phyloP scores from a whole-genome alignment of 2,113 vertebrate species.

The Chlamydotis undulata region DNA sequence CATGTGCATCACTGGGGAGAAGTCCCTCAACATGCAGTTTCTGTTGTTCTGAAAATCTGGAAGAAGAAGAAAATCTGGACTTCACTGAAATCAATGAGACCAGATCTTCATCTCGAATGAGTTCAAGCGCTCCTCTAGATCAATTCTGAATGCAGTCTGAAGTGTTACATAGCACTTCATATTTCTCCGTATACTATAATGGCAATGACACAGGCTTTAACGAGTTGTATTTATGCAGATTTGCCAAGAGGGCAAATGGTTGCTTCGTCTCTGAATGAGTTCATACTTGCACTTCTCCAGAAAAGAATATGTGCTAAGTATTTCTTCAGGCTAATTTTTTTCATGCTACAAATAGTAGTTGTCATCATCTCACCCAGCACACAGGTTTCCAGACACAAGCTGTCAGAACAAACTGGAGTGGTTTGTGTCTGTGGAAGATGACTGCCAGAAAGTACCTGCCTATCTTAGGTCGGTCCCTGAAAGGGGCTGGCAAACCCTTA shows the following conservation, averaged over 20 bases:
- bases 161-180: background rate
- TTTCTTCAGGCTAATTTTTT: slow-evolving; percentile 10
- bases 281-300: background rate
- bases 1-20: background rate
- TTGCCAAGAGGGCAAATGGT: background rate
- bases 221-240: background rate
- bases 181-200: background rate
- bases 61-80: background rate
- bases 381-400: background rate
- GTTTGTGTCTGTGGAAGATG: background rate
- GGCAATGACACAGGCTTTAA: background rate
- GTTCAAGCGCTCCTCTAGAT: background rate
- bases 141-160: background rate
- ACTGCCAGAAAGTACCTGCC: background rate
- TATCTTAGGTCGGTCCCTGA: background rate
- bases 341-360: background rate
- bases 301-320: background rate
- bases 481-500: background rate
- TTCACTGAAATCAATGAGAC: background rate
- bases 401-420: background rate
- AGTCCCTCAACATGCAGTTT: background rate
- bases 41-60: background rate
- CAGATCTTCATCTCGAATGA: background rate
- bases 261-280: background rate
- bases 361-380: background rate